phyloP scores from a whole-genome alignment of 2,113 vertebrate genomes.

The Oryzias curvinotus region DNA sequence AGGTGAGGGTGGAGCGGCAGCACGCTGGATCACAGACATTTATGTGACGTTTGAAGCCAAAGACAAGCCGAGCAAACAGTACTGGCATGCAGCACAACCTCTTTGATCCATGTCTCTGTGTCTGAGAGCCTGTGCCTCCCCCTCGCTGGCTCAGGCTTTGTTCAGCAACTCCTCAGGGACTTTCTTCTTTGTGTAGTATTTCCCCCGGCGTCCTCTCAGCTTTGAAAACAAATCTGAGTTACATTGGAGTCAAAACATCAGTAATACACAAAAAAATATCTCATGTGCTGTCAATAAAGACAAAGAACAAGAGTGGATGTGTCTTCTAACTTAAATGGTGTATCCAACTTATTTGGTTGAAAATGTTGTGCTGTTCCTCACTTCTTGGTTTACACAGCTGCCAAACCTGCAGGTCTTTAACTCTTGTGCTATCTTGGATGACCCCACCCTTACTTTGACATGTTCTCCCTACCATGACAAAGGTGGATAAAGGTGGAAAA shows the following conservation, averaged over 20 bases:
- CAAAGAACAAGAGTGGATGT: constrained; percentile 3
- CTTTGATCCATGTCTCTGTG: constrained; percentile 50
- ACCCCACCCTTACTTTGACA: no score
- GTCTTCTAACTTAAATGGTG: constrained; percentile 20
- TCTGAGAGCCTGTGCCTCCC: constrained; percentile 15
- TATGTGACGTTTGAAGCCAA: constrained; percentile 46
- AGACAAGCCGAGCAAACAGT: constrained; percentile 59
- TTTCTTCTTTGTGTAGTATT: constrained; percentile 66
- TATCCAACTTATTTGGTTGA: constrained; percentile 17
- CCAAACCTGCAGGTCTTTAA: no score
- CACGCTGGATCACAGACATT: constrained; percentile 29
- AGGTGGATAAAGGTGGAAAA: no score
- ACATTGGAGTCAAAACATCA: constrained; percentile 28
- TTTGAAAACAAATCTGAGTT: constrained; percentile 48
- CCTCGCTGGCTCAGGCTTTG: constrained; percentile 42
- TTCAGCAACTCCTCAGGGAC: constrained; percentile 64
- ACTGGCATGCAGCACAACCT: constrained; percentile 48
- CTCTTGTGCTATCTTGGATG: no score
- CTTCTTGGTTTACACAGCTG: constrained; percentile 3
- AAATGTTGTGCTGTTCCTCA: constrained; percentile 11
- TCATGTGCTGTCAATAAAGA: constrained; percentile 3
- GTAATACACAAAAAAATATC: constrained; percentile 26
- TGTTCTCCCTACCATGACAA: no score
- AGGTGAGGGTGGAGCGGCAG: constrained; percentile 24
- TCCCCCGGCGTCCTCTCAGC: constrained; percentile 54